Evolutionary conservation across 2,113 vertebrate genomes (phyloP).

Genomic region (Leucopternis melanops): DNA sequence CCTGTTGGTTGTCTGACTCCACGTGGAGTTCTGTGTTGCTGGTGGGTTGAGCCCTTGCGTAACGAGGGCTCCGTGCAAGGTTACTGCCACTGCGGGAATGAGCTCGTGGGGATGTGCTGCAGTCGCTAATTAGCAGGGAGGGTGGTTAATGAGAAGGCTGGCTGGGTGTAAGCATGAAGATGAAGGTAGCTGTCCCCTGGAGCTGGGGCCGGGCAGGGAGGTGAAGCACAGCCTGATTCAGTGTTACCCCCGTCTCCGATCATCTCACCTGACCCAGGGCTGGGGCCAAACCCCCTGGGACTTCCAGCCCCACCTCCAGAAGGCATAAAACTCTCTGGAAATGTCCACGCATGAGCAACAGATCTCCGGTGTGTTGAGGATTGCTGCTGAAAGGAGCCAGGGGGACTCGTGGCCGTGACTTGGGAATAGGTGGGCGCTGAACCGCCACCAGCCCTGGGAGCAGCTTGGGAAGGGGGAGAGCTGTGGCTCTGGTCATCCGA

Average conservation of each 20-base stretch:
- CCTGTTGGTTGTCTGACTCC: neutral
- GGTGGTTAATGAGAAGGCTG: neutral
- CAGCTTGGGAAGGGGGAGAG: neutral
- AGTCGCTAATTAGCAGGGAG: neutral
- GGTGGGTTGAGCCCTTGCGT: neutral
- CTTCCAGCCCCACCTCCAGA: neutral
- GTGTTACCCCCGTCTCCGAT: too few relatives aligned
- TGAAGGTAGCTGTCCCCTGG: neutral
- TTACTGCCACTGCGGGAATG: rapidly evolving
- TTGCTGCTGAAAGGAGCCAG: neutral
- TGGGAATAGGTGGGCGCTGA: neutral
- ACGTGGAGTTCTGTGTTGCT: neutral
- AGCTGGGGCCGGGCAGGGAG: neutral
- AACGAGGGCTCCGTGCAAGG: rapidly evolving
- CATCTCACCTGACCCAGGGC: rapidly evolving
- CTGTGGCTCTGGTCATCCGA: rapidly evolving
- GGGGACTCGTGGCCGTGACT: neutral
- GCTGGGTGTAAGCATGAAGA: neutral
- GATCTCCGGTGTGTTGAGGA: neutral
- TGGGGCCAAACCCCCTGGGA: neutral
- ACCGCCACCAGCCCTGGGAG: neutral
- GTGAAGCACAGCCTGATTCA: neutral
- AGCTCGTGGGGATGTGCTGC: neutral
- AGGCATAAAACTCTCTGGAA: neutral
- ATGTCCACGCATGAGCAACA: rapidly evolving